Percentiles rank a stretch among this genome's conserved stretches.
phyloP scores from a whole-genome alignment of 2,797 vertebrate species.

The Microchirus variegatus region DNA sequence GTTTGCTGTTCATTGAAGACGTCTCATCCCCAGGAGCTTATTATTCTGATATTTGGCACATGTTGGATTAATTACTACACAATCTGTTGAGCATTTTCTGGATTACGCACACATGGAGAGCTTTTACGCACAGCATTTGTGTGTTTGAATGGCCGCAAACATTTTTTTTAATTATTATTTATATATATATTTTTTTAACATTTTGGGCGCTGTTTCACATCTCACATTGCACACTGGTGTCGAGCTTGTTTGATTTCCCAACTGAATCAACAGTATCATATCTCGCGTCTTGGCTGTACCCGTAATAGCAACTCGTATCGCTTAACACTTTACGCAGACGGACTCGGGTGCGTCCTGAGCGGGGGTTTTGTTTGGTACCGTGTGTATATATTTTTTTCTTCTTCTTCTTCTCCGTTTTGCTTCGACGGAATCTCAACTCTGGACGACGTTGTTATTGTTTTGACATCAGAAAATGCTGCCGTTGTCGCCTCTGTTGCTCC shows the following conservation, averaged over 20 bases:
- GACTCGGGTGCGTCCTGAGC: slow-evolving; percentile 17
- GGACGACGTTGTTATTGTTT: slow-evolving; percentile 3
- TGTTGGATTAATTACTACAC: not conserved
- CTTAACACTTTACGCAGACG: slow-evolving; percentile 46
- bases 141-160: not conserved
- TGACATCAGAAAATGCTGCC: slow-evolving; percentile 53
- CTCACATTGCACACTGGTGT: not conserved
- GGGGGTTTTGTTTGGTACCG: not conserved
- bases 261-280: slow-evolving; percentile 48
- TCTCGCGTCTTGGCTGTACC: slow-evolving; percentile 46
- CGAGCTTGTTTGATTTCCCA: slow-evolving; percentile 16
- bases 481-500: slow-evolving; percentile 50
- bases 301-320: slow-evolving; percentile 70
- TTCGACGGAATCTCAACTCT: slow-evolving; percentile 23
- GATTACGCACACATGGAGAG: slow-evolving; percentile 11
- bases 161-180: not conserved
- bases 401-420: slow-evolving; percentile 19
- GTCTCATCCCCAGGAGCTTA: not conserved
- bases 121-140: slow-evolving; percentile 30
- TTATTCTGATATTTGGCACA: not conserved
- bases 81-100: not conserved
- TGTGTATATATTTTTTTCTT: slow-evolving; percentile 2
- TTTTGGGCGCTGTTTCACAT: not conserved
- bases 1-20: not conserved
- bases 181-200: not conserved